Evolutionary conservation across 1,140 invertebrate genomes (phyloP).

Genomic region (Macrosteles quadrilineatus): DNA sequence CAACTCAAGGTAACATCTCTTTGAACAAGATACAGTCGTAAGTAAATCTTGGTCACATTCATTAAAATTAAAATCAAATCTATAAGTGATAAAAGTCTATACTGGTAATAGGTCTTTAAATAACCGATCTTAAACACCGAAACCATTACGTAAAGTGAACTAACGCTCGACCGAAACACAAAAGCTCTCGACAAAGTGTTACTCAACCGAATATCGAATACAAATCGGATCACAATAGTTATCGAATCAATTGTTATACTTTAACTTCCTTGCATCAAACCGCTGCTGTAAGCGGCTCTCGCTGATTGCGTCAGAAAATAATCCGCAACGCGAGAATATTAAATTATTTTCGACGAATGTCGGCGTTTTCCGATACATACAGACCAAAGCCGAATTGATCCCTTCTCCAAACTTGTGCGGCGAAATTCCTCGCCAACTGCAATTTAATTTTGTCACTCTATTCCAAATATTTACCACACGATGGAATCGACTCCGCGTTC

Average conservation of each 20-base stretch:
- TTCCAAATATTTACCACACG: slow-evolving; percentile 16
- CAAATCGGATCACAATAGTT: no score
- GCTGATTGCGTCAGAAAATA: slow-evolving; percentile 14
- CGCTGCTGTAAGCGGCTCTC: slow-evolving; percentile 5
- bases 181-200: no score
- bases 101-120: no score
- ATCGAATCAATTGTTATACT: neutral
- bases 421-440: neutral
- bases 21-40: no score
- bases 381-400: slow-evolving; percentile 16
- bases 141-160: no score
- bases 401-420: slow-evolving; percentile 3
- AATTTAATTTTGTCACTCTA: slow-evolving; percentile 26
- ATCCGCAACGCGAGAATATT: slow-evolving; percentile 11
- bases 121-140: no score
- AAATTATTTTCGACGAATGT: slow-evolving; percentile 23
- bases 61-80: no score
- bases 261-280: neutral
- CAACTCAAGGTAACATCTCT: no score
- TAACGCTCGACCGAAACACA: no score
- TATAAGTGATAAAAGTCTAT: no score
- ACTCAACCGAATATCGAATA: no score
- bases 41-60: no score
- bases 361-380: slow-evolving; percentile 22
- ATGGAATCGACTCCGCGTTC: slow-evolving; percentile 5